Percentiles rank a stretch among this genome's conserved stretches.
Evolutionary conservation across 2,888 invertebrate species (phyloP).

Genomic region (Cloeon dipterum): DNA sequence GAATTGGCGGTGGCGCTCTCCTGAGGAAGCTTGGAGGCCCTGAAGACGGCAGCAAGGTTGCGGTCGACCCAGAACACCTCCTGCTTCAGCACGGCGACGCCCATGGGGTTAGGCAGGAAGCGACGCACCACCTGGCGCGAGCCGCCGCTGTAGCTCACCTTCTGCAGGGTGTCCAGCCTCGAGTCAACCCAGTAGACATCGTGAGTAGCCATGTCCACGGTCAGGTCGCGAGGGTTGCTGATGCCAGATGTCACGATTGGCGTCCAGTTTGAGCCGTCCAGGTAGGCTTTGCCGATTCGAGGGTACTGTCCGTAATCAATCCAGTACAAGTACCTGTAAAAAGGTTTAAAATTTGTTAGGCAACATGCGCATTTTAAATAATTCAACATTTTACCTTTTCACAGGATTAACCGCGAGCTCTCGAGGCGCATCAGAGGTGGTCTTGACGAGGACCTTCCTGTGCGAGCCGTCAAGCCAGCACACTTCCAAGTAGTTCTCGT

Average conservation of each 20-base stretch:
- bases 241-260: slow-evolving; percentile 79
- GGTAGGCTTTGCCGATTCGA: slow-evolving; percentile 63
- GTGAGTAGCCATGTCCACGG: slow-evolving; percentile 79
- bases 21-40: background rate
- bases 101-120: slow-evolving; percentile 83
- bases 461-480: slow-evolving; percentile 77
- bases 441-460: slow-evolving; percentile 74
- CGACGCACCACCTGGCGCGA: slow-evolving; percentile 61
- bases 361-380: slow-evolving; percentile 1
- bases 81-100: slow-evolving; percentile 62
- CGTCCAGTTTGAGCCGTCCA: slow-evolving; percentile 72
- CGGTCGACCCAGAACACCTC: slow-evolving; percentile 90
- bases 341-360: too few species aligned
- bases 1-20: background rate
- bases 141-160: slow-evolving; percentile 62
- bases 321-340: slow-evolving; percentile 65
- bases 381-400: slow-evolving; percentile 30
- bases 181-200: slow-evolving; percentile 98
- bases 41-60: slow-evolving; percentile 59
- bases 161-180: slow-evolving; percentile 80
- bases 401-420: slow-evolving; percentile 94
- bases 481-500: slow-evolving; percentile 90
- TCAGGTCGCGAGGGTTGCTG: slow-evolving; percentile 68
- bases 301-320: slow-evolving; percentile 95
- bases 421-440: slow-evolving; percentile 77